Evolutionary conservation across 2,888 invertebrate genomes (phyloP).

Genomic region (Peribatodes rhomboidaria): DNA sequence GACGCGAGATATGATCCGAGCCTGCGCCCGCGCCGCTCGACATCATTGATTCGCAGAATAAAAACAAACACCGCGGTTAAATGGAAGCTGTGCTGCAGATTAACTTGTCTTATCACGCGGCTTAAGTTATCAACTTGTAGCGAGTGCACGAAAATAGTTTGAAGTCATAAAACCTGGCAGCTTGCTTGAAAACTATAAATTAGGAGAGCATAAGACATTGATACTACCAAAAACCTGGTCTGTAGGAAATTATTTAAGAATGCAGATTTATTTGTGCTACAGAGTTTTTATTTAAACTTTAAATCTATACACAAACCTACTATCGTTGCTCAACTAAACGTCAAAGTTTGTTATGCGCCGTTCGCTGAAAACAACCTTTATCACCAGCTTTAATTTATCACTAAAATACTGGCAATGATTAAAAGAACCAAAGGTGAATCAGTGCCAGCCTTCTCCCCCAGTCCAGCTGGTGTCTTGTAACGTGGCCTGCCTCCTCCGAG

Average conservation of each 20-base stretch:
- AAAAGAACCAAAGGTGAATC: no score
- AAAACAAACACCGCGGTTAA: conserved; percentile 62
- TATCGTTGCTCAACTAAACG: no score
- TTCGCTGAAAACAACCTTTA: no score
- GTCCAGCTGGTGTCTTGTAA: not conserved
- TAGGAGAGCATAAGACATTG: no score
- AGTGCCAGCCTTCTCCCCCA: not conserved
- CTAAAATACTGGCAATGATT: no score
- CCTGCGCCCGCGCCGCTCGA: conserved; percentile 14
- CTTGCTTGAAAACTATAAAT: no score
- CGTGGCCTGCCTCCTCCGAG: not conserved
- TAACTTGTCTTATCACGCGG: conserved; percentile 65
- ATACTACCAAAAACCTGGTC: no score
- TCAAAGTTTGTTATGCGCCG: no score
- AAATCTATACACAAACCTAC: no score
- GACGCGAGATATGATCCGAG: conserved; percentile 43
- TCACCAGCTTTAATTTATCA: no score
- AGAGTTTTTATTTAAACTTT: not conserved
- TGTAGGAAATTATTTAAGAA: no score
- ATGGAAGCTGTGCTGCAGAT: conserved; percentile 68
- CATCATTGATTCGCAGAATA: conserved; percentile 66
- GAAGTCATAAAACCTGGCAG: no score
- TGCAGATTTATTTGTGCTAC: not conserved
- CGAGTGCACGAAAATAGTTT: not conserved
- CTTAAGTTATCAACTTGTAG: conserved; percentile 36